These are phyloP conservation scores for Rhabdophis nuchalis DNA, from an alignment of 2,797 vertebrate genomes.

Conservation along the genomic window DNA sequence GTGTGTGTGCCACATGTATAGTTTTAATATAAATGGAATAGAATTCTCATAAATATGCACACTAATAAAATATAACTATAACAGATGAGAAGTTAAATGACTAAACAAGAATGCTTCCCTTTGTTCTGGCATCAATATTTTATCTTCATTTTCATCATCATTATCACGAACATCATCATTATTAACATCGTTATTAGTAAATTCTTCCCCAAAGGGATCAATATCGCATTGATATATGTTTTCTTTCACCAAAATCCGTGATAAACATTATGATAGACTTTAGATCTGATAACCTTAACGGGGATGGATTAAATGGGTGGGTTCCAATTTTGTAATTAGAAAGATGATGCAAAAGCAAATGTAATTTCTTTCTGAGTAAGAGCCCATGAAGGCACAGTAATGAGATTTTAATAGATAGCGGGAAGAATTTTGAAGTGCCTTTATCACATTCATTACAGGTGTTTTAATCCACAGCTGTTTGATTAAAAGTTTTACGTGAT, in stretches of 20 bases:
- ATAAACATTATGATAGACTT: background rate
- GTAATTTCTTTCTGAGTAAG: background rate
- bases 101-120: background rate
- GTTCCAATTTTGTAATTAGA: conserved; percentile 9
- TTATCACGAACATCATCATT: background rate
- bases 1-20: background rate
- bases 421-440: background rate
- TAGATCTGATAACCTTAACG: background rate
- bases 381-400: background rate
- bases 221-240: background rate
- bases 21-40: background rate
- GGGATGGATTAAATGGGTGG: background rate
- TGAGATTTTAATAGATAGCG: background rate
- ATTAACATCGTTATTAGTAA: background rate
- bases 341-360: background rate
- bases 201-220: background rate
- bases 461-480: background rate
- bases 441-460: background rate
- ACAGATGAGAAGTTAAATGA: background rate
- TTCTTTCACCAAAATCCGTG: background rate
- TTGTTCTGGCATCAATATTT: background rate
- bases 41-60: background rate
- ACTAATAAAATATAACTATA: background rate
- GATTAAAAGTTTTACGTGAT: background rate
- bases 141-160: background rate